phyloP scores from a whole-genome alignment of 2,113 vertebrate species.

The Chloropsis hardwickii region DNA sequence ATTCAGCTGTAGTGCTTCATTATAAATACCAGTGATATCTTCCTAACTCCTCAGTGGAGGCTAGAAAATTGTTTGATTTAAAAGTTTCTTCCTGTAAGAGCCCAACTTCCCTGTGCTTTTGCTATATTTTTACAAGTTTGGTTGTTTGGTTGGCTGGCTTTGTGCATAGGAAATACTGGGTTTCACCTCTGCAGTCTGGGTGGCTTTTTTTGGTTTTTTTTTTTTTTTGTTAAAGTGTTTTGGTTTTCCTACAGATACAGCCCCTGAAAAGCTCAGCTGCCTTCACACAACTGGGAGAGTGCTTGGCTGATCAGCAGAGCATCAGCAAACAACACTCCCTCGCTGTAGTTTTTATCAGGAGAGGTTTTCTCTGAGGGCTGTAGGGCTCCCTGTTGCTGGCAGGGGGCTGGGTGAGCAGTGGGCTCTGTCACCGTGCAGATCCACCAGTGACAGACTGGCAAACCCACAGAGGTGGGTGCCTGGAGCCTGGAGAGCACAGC shows the following conservation, averaged over 20 bases:
- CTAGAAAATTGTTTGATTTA: not conserved
- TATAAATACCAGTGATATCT: not conserved
- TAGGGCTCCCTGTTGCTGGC: not conserved
- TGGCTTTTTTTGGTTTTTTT: not conserved
- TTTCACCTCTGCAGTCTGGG: not conserved
- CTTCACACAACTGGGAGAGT: not conserved
- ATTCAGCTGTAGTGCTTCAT: not conserved
- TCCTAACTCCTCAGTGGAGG: not conserved
- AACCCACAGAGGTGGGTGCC: not conserved
- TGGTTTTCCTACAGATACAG: not conserved
- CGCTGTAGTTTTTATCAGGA: not conserved
- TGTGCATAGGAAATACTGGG: not conserved
- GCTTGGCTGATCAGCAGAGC: not conserved
- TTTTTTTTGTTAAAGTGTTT: not conserved
- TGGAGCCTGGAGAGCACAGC: not conserved
- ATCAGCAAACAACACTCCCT: accelerated
- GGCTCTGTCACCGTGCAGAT: not conserved
- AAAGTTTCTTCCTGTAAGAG: not conserved
- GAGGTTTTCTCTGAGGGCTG: not conserved
- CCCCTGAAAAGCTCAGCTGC: not conserved
- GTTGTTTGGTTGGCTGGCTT: accelerated
- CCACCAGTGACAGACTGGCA: not conserved
- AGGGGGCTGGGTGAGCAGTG: accelerated
- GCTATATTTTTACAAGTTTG: not conserved
- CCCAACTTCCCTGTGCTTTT: not conserved